A percentile compares a stretch with the other conserved stretches of the same genome.
Evolutionary conservation across 2,113 vertebrate species (phyloP).

Genomic region (Zosterops japonicus): DNA sequence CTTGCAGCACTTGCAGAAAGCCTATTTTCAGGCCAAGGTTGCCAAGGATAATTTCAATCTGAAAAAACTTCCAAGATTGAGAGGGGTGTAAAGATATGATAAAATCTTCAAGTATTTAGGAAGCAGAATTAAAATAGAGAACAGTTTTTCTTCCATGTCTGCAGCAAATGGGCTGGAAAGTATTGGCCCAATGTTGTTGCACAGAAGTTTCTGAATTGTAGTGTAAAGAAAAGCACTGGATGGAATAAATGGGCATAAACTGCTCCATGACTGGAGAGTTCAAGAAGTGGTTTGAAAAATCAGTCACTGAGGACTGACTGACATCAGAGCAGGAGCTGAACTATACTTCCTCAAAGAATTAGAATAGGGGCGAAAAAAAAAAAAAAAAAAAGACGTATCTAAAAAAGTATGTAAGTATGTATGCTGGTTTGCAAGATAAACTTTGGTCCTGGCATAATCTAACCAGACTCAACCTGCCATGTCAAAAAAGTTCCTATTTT

Average conservation of each 20-base stretch:
- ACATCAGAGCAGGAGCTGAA: neutral
- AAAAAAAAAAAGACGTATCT: neutral
- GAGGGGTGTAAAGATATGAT: neutral
- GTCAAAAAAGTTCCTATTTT: neutral
- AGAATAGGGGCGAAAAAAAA: neutral
- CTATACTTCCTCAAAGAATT: neutral
- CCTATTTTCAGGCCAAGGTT: neutral
- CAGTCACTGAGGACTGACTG: neutral
- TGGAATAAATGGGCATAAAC: neutral
- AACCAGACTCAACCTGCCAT: neutral
- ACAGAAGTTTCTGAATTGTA: neutral
- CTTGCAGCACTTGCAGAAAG: neutral
- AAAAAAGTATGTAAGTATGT: neutral
- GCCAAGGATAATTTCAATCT: neutral
- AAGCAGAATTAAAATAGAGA: neutral
- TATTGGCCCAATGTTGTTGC: neutral
- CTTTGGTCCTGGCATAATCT: neutral
- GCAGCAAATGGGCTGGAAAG: neutral
- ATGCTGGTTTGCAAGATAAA: neutral
- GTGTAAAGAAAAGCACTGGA: neutral
- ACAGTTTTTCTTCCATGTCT: neutral
- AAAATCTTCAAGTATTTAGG: neutral
- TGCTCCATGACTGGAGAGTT: neutral
- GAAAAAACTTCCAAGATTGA: neutral
- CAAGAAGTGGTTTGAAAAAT: neutral